Percentiles rank a stretch among this genome's conserved stretches.
phyloP scores from a whole-genome alignment of 2,888 invertebrate genomes.

The Nysson spinosus region DNA sequence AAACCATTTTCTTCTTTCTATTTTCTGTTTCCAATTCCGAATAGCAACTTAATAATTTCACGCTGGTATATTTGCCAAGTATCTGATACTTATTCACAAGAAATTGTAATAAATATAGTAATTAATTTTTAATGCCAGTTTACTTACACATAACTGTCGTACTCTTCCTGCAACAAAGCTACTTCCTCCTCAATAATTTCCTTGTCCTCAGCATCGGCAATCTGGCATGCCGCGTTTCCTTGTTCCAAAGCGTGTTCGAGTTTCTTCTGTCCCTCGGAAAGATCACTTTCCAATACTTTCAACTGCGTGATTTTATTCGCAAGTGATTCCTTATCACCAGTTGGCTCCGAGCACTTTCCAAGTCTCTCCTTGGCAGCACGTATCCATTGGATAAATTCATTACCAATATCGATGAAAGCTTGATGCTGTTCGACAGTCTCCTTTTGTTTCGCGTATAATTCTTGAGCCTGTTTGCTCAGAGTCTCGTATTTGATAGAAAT shows the following conservation, averaged over 20 bases:
- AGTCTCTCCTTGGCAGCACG: constrained; percentile 93
- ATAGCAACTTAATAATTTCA: too few relatives aligned
- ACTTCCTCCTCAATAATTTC: constrained; percentile 96
- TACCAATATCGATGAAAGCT: constrained; percentile 93
- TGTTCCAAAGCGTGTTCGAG: constrained; percentile 89
- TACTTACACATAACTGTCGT: constrained; percentile 88
- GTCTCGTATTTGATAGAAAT: constrained; percentile 94
- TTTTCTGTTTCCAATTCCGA: too few relatives aligned
- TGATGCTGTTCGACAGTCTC: constrained; percentile 94
- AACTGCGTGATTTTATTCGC: constrained; percentile 92
- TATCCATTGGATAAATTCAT: constrained; percentile 95
- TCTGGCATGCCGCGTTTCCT: constrained; percentile 91
- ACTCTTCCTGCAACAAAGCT: constrained; percentile 93
- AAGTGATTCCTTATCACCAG: constrained; percentile 92
- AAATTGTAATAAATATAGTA: not conserved
- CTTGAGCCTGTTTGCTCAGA: constrained; percentile 93
- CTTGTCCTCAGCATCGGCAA: constrained; percentile 90
- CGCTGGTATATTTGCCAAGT: too few relatives aligned
- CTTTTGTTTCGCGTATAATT: constrained; percentile 91
- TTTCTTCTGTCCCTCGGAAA: constrained; percentile 90
- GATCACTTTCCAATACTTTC: constrained; percentile 89
- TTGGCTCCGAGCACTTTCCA: constrained; percentile 94
- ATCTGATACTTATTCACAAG: not conserved
- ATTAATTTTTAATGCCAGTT: not conserved
- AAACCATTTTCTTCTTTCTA: too few relatives aligned